Evolutionary conservation across 2,113 vertebrate genomes (phyloP), one percentile per base, ranked within the genome.

Genomic region (Chaetops frenatus): DNA sequence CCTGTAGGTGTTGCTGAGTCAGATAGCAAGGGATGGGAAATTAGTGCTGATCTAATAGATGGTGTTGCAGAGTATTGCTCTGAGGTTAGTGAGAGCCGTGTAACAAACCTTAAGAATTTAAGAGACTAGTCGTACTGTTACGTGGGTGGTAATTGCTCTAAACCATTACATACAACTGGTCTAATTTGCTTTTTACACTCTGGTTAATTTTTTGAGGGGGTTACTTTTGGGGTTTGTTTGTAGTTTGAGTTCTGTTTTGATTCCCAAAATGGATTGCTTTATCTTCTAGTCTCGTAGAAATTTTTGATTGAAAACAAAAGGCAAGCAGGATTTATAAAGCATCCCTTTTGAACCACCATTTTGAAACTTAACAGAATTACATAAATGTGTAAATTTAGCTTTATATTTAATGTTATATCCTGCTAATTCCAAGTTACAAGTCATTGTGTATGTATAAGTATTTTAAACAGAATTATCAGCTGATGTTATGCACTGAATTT

Each of bases 151-250:
- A 17, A 36, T 23, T 22, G 28, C 28, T 35, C 17, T 38, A 5
- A 78, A 31, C 8, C 20, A 6, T 47, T 38, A 7, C 14, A 0
- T 27, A 35, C 36, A 18, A 2, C 31, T 3, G 10, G 3, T 22
- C 62, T 50, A 12, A 19, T 48, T 67, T 14, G 53, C 14, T 18
- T 89, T 79, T 57, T 58, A 10, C 14, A 1, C 2, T 2, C 12
- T 28, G 53, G 12, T 35, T 53, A 19, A 23, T 44, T 23, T 77
- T 77, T 44, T 61, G 21, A 35, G 23, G 11, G 35, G 4, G 6
- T 51, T 44, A 40, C 18, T 1, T 13, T 40, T 54, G 24, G 1
- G 17, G 14, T 18, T 51, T 69, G 5, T 25, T 61, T 10, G 1
- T 33, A 2, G 54, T 80, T 53, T 66, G 23, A 24, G 2, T 35